phyloP scores from a whole-genome alignment of 2,797 vertebrate genomes.

The Neomorphus geoffroyi region DNA sequence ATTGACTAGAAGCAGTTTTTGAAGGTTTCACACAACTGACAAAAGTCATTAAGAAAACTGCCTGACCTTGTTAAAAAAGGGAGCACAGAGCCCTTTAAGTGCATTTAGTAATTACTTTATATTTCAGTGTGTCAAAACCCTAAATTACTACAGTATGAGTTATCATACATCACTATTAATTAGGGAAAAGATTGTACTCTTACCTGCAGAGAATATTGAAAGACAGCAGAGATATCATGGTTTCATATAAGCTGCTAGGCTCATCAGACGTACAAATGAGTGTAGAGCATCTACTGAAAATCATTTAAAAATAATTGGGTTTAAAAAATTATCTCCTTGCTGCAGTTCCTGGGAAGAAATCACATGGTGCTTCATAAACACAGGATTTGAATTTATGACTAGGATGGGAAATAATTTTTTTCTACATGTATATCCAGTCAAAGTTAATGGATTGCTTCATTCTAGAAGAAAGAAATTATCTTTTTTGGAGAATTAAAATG shows the following conservation, averaged over 20 bases:
- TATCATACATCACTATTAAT: background rate
- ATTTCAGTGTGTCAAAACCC: background rate
- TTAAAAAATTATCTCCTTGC: conserved; percentile 4
- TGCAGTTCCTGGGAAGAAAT: conserved; percentile 42
- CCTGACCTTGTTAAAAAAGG: background rate
- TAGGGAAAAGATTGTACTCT: background rate
- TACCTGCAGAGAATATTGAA: background rate
- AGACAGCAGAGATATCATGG: background rate
- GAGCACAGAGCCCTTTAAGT: background rate
- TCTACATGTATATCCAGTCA: background rate
- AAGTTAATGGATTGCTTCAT: conserved; percentile 8
- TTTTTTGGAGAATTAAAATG: background rate
- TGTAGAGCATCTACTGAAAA: conserved; percentile 42
- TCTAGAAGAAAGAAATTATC: background rate
- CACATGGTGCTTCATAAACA: background rate
- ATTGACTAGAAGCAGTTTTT: background rate
- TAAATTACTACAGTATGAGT: background rate
- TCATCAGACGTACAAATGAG: background rate
- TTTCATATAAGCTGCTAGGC: background rate
- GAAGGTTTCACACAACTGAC: conserved; percentile 4
- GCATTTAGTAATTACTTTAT: background rate
- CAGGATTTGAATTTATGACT: conserved; percentile 30
- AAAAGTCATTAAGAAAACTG: background rate
- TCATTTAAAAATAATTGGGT: conserved; percentile 47
- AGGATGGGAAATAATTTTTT: background rate